phyloP scores from a whole-genome alignment of 2,797 vertebrate species.

The Mustela erminea region DNA sequence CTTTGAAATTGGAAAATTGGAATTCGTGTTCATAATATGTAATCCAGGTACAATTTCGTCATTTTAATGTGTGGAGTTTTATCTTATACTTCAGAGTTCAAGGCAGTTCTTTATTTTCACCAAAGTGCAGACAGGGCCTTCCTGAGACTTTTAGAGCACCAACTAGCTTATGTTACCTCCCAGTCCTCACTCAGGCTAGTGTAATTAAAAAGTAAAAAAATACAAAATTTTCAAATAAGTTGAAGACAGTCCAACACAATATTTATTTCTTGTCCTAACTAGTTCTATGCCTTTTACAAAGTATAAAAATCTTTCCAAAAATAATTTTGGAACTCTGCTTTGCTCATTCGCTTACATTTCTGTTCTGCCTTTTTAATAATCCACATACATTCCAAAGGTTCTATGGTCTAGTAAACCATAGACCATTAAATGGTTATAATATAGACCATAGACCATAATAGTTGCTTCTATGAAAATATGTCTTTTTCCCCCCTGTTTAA shows the following conservation, averaged over 20 bases:
- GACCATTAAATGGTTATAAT: no score
- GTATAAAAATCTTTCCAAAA: neutral
- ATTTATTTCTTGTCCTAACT: neutral
- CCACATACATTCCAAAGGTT: neutral
- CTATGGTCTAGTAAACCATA: neutral
- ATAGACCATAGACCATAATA: no score
- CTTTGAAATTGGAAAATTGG: neutral
- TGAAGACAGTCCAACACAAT: neutral
- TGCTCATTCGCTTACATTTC: neutral
- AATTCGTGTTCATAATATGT: neutral
- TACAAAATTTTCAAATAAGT: neutral
- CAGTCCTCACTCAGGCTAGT: neutral
- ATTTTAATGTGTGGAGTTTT: neutral
- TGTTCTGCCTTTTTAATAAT: neutral
- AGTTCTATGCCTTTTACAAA: neutral
- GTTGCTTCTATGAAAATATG: neutral
- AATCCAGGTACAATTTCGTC: neutral
- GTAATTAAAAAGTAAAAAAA: constrained; percentile 23
- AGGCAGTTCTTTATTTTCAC: neutral
- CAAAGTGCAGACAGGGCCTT: neutral
- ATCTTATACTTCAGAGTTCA: neutral
- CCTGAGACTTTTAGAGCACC: neutral
- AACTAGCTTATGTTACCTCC: neutral
- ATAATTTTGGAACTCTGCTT: neutral
- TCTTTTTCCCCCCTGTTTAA: neutral